Evolutionary conservation across 1,140 invertebrate species (phyloP).

Genomic region (Andricus grossulariae): DNA sequence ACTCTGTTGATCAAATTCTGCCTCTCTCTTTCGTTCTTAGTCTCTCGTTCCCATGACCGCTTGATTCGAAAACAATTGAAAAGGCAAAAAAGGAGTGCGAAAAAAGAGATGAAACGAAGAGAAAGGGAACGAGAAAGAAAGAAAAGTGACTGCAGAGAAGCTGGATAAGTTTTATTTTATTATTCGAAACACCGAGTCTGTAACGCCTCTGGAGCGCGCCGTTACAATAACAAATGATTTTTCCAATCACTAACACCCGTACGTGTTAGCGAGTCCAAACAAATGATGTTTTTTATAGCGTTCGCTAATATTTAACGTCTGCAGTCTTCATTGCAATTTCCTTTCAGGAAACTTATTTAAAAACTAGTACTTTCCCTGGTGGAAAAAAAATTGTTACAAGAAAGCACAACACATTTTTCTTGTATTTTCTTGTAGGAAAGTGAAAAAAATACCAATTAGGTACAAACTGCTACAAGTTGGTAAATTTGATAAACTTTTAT

Average conservation of each 20-base stretch:
- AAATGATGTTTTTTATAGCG: conserved; percentile 41
- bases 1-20: background rate
- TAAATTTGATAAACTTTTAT: no score
- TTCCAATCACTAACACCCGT: conserved; percentile 47
- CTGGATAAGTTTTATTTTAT: conserved; percentile 64
- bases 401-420: no score
- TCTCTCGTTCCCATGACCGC: conserved; percentile 62
- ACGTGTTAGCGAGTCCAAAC: conserved; percentile 48
- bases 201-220: conserved; percentile 40
- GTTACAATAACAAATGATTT: conserved; percentile 55
- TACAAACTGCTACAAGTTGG: no score
- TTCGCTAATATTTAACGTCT: no score
- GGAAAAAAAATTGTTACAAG: no score
- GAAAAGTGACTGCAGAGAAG: conserved; percentile 27
- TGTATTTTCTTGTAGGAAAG: no score
- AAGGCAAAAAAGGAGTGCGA: conserved; percentile 52
- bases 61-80: conserved; percentile 66
- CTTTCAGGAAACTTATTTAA: no score
- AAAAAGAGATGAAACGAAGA: conserved; percentile 28
- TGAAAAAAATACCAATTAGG: no score
- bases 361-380: no score
- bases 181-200: conserved; percentile 60
- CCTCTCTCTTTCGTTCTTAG: conserved; percentile 13
- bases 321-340: no score
- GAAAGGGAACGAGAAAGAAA: conserved; percentile 32